Base-by-base conservation (phyloP, 1,140 invertebrate species). In the Drosophila novamexicana region DNA sequence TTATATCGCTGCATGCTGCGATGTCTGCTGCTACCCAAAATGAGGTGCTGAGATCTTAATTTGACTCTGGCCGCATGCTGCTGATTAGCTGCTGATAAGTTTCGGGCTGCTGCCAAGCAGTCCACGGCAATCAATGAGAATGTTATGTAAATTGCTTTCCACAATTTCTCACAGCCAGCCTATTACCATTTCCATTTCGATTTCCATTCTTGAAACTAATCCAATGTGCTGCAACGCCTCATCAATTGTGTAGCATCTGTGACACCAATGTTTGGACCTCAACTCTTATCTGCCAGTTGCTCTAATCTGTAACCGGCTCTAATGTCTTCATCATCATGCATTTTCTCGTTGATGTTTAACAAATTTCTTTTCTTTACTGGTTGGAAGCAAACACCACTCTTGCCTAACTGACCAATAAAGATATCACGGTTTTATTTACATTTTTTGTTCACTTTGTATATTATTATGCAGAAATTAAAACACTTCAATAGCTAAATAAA, bases 31-130 rank as follows among this genome's bases (percentile, higher is more conserved):
- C 81, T 82, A 67, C 71, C 83, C 68, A 42, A 83, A 83, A 88
- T 76, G 65, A 83, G 83, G 83, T 88, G 83, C 83, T 89, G 83
- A 88, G 83, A 83, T 83, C 67, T 68, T 50, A 88, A 88, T 83
- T 83, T 76, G 79, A 79, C 69, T 65, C 52, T 66, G 77, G 73
- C 84, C 73, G 54, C 76, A 82, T 71, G 82, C 79, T 79, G 82
- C 75, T 86, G 82, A 86, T 86, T 86, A 86, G 83, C 83, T 79
- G 83, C 83, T 86, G 83, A 86, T 86, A 88, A 88, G 76, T 88
- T 88, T 66, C 68, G 53, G 45, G 65, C 71, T 69, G 36, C 70
- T 29, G 22, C 3, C 79, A 68, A 42, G 12, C 58, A 47, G n/a
- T 54, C 63, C 56, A 9, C 47, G 49, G 45, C 71, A 82, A 88